Evolutionary conservation across 2,888 invertebrate species (phyloP).

Genomic region (Acrobasis repandana): DNA sequence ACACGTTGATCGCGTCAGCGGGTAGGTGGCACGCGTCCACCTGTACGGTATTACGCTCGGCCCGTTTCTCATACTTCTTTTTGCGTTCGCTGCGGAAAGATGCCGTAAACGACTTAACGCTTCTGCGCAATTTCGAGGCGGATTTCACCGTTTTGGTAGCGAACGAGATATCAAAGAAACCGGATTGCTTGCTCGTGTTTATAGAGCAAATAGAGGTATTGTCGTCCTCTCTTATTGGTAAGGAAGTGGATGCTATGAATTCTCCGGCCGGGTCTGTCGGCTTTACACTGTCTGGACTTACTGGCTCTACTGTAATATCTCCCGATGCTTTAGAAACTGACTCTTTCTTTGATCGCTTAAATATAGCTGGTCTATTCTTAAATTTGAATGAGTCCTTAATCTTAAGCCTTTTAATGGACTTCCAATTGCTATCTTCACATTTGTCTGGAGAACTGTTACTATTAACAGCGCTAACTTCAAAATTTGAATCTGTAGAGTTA

Average conservation of each 20-base stretch:
- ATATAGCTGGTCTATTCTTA: constrained; percentile 76
- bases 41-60: constrained; percentile 69
- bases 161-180: constrained; percentile 78
- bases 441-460: constrained; percentile 70
- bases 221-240: constrained; percentile 75
- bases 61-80: constrained; percentile 76
- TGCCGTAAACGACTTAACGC: constrained; percentile 79
- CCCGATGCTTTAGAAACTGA: constrained; percentile 65
- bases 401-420: constrained; percentile 77
- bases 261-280: constrained; percentile 75
- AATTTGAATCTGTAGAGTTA: constrained; percentile 76
- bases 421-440: constrained; percentile 77
- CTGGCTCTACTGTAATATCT: constrained; percentile 69
- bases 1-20: constrained; percentile 59
- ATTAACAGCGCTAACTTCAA: constrained; percentile 68
- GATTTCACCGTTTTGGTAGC: constrained; percentile 77
- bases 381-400: constrained; percentile 80
- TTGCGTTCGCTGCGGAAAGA: constrained; percentile 78
- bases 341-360: constrained; percentile 74
- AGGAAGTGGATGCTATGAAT: constrained; percentile 72
- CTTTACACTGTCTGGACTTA: constrained; percentile 68
- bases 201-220: constrained; percentile 73
- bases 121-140: constrained; percentile 72
- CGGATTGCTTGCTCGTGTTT: constrained; percentile 77
- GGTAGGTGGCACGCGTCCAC: constrained; percentile 67